Percentiles rank a stretch among this genome's conserved stretches.
Evolutionary conservation across 2,797 vertebrate species (phyloP).

Genomic region (Epinephelus awoara): DNA sequence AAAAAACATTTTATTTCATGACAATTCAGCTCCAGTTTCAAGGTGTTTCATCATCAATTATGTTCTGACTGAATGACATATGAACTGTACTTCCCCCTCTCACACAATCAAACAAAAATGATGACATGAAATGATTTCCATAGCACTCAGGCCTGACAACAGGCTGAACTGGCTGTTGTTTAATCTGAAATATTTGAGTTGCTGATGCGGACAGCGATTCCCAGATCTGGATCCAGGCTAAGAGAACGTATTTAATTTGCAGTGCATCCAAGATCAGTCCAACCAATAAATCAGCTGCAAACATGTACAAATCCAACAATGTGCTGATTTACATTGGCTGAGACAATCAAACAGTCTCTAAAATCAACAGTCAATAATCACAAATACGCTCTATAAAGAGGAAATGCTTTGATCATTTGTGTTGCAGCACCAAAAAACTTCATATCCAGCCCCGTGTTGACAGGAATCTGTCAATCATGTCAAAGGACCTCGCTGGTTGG

Average conservation of each 20-base stretch:
- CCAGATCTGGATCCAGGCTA: background rate
- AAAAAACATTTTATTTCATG: constrained; percentile 44
- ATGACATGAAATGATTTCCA: constrained; percentile 9
- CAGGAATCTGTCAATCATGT: constrained; percentile 92
- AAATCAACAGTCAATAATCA: constrained; percentile 32
- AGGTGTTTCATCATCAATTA: constrained; percentile 22
- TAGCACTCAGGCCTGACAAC: background rate
- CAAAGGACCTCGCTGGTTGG: constrained; percentile 89
- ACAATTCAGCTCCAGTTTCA: constrained; percentile 8
- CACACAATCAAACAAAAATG: constrained; percentile 3
- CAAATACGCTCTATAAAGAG: background rate
- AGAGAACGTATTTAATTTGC: background rate
- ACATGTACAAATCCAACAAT: background rate
- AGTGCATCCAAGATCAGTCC: constrained; percentile 3
- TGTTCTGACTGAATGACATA: constrained; percentile 8
- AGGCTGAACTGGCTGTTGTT: background rate
- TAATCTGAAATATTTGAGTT: background rate
- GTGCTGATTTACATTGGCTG: constrained; percentile 19
- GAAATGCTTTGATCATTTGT: background rate
- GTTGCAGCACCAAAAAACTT: constrained; percentile 23
- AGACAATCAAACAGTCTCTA: constrained; percentile 40
- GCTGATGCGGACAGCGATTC: background rate
- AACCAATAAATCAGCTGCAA: background rate
- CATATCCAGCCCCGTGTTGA: constrained; percentile 79
- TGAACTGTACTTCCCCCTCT: background rate